These are phyloP conservation scores for Pristionchus mayeri DNA, from an alignment of 2,888 invertebrate species.

Conservation along the genomic window DNA sequence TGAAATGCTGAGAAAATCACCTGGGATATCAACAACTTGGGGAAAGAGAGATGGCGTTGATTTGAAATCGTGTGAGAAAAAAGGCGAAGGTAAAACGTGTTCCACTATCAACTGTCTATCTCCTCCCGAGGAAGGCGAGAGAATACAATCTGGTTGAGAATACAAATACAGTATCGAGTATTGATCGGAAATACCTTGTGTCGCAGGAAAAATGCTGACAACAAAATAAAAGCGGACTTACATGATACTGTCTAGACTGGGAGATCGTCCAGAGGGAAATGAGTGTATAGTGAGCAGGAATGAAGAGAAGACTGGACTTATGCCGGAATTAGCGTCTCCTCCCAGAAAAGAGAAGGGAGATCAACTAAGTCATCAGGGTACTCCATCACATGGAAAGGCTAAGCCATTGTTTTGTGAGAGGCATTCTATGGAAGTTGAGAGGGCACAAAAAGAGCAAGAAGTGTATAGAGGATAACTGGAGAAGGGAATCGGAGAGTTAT, in stretches of 20 bases:
- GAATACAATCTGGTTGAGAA: background rate
- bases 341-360: background rate
- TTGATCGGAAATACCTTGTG: background rate
- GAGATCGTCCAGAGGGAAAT: background rate
- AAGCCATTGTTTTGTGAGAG: constrained; percentile 5
- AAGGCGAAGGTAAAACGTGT: background rate
- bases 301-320: constrained; percentile 7
- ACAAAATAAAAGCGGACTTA: background rate
- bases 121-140: background rate
- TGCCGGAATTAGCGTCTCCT: constrained; percentile 34
- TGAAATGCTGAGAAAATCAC: no score
- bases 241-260: background rate
- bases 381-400: constrained; percentile 31
- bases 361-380: constrained; percentile 35
- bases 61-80: constrained; percentile 18
- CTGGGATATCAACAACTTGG: no score
- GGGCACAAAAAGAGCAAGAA: constrained; percentile 15
- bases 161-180: no score
- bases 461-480: background rate
- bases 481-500: constrained; percentile 25
- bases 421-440: background rate
- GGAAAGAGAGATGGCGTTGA: background rate
- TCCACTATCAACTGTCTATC: constrained; percentile 17
- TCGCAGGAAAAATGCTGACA: background rate
- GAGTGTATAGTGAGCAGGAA: constrained; percentile 18